Percentiles rank a stretch among this genome's conserved stretches.
phyloP scores from a whole-genome alignment of 2,888 invertebrate species.

The Agonopterix heracliana region DNA sequence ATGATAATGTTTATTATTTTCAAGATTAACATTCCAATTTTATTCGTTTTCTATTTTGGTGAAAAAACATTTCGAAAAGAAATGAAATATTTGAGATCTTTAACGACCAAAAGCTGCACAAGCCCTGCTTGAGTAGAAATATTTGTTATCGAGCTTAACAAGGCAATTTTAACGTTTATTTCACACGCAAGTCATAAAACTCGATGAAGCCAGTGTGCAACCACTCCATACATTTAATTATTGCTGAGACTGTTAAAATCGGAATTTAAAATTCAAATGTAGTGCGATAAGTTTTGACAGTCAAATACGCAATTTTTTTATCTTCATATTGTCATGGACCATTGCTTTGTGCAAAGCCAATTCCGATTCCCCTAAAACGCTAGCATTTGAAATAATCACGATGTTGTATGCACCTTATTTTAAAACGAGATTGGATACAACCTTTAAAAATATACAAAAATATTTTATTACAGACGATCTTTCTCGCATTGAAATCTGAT shows the following conservation, averaged over 20 bases:
- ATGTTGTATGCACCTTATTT: not conserved
- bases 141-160: not conserved
- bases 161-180: not conserved
- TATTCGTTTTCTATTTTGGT: not conserved
- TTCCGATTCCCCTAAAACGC: not conserved
- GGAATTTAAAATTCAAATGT: no score
- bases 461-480: not conserved
- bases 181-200: slow-evolving; percentile 1
- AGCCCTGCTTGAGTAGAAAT: slow-evolving; percentile 1
- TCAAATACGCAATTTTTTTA: not conserved
- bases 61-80: not conserved
- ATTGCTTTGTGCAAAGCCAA: not conserved
- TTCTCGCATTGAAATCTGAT: no score
- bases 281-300: no score
- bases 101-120: slow-evolving; percentile 8
- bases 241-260: no score
- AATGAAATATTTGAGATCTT: slow-evolving; percentile 12
- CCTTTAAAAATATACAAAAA: not conserved
- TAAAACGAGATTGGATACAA: not conserved
- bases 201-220: not conserved
- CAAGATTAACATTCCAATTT: not conserved
- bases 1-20: not conserved
- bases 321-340: slow-evolving; percentile 1
- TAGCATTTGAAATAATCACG: not conserved
- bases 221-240: no score